Evolutionary conservation across 2,888 invertebrate genomes (phyloP), one percentile per base, ranked within the genome.

Genomic region (Gastrophysa polygoni): DNA sequence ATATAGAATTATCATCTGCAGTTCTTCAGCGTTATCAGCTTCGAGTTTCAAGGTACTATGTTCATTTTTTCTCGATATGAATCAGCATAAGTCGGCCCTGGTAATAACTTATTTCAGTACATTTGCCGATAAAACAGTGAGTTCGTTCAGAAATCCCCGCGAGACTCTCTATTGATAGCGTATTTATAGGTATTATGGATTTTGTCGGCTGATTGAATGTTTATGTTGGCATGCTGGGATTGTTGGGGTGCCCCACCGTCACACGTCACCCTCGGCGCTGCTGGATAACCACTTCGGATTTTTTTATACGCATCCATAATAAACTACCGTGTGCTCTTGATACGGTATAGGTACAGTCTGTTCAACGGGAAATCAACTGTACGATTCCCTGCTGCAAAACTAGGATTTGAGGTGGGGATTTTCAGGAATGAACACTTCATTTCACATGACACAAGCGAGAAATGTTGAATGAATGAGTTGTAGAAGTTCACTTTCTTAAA

Each of bases 181-280:
- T 79, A 81, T 81, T 81, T 81, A 81, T 81, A 80, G 81, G 79
- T 80, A 80, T 80, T 81, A 81, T 79, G 70, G 68, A 69, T 70
- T 71, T 71, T 68, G 68, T 64, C 63, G 66, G 61, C 63, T 72
- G 68, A 72, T 72, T 72, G 71, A 72, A 72, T 69, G 68, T 71
- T 71, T 71, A 69, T 71, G 68, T 68, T 57, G 66, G 51, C 66
- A 57, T 64, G 64, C 63, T 66, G 68, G 52, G 66, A 61, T 65
- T 61, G 66, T 61, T 64, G 66, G 52, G 66, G 63, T 66, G 65
- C 66, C 66, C 68, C 59, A 63, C 64, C n/a, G 68, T 62, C 59
- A 61, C 63, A 59, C 58, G 64, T 63, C 68, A 65, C 68, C 68
- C 68, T 64, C 56, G 61, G 57, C 29, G 63, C 21, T 38, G 58